Base-by-base conservation (phyloP, 2,113 vertebrate genomes). In the Eonycteris spelaea region DNA sequence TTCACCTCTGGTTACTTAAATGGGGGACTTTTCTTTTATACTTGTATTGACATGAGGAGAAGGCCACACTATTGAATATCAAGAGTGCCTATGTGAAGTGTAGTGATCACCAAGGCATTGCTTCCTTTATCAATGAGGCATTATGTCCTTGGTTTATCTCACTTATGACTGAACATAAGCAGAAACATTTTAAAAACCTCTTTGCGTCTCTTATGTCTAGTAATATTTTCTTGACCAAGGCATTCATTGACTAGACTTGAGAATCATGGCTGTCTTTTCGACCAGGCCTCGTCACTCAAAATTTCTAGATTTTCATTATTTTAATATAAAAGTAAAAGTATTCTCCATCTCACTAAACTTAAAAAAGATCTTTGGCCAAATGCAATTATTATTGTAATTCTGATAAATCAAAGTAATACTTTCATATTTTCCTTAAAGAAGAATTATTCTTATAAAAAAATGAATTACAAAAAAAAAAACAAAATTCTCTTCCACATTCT, bases 261-360 rank as follows among this genome's bases (percentile, higher is more conserved):
- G 3, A 87, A 80, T 48, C 18, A 70, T 43, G 6, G 9, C 4
- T 70, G 84, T n/a, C 16, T 75, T 67, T 43, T 48, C 1, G 15
- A 83, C 0, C 2, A 83, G 40, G 3, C 15, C 12, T 78, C 55
- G 21, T 78, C 35, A 83, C 12, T 2, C 13, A 3, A 77, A 70
- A 67, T 86, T 86, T 93, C 38, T 71, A 82, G 9, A 65, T 24
- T 87, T 91, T 71, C 3, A 68, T 91, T 55, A 88, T 79, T 93
- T 95, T 9, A 57, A 30, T 48, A 26, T 35, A 79, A 87, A 75
- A 79, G 1, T 18, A 77, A 89, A 75, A 73, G 5, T 78, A 86
- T 86, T 78, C 26, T 84, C 40, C 65, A 19, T 61, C 35, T 86
- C 11, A 82, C n/a, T 53, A 68, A 89, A 63, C 7, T 68, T 55